Base-by-base conservation (phyloP, 30 jellyfish, hydroid and myxozoan genomes). In the Chironex yamaguchii region DNA sequence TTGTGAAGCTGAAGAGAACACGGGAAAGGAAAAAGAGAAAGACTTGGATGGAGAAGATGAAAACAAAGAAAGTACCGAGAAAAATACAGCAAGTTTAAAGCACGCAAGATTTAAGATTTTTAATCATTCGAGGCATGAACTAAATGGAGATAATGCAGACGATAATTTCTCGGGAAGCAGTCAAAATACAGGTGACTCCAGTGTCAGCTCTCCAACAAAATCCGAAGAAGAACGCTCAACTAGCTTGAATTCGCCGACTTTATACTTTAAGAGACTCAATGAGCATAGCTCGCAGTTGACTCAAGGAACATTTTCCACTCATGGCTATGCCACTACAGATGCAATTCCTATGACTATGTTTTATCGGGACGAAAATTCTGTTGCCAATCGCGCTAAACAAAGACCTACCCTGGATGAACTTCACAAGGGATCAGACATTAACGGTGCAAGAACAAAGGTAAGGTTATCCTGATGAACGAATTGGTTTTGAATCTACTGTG, bases 271-370 rank as follows among this genome's bases (percentile, higher is more conserved):
- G 17, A 42, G 17, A 17, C 58, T 6, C 17, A 42, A 42, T 42
- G 58, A 42, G 17, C 58, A 42, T 42, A 42, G 58, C 17, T 42
- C 58, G 58, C 58, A 42, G 58, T 42, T 42, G 58, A 42, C 58
- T 42, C 58, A 42, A 17, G 58, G 58, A 42, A 42, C 58, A 6
- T 42, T 42, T 42, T 42, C 58, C 9, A 42, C 58, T 42, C 58
- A 42, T 71, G 95, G 96, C 14, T 92, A 88, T 42, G 86, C 92
- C 20, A 92, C 98, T n/a, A 96, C 86, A 42, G 98, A 92, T 34
- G 98, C 97, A 22, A 96, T 92, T 14, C 98, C 98, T 12, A 64
- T 92, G 82, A 79, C 98, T 21, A 42, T 92, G 91, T 92, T 92
- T 68, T 92, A 92, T 77, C 36, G 96, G 12, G 87, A 92, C 53